Conservation (phyloP, 2,888 invertebrate genomes). For the Drosophila sordidapex region DNA sequence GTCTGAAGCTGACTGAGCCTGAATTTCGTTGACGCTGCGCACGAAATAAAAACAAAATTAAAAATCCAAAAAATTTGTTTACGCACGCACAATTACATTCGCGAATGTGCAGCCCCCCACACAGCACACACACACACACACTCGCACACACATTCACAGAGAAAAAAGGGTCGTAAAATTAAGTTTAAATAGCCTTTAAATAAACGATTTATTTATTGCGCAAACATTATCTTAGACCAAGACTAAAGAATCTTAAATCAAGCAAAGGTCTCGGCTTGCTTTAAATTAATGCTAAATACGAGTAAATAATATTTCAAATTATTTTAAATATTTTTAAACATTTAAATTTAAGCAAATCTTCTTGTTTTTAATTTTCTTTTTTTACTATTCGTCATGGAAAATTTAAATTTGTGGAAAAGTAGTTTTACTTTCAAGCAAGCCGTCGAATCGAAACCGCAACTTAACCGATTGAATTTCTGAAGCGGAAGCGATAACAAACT, state of each 20-base stretch:
- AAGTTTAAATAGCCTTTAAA: too few relatives aligned
- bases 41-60: constrained; percentile 37
- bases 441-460: too few relatives aligned
- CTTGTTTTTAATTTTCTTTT: not conserved
- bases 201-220: not conserved
- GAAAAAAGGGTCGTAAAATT: not conserved
- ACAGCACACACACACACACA: constrained; percentile 18
- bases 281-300: not conserved
- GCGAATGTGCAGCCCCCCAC: constrained; percentile 49
- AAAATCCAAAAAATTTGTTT: constrained; percentile 63
- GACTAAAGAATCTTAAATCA: not conserved
- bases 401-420: too few relatives aligned
- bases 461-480: too few relatives aligned
- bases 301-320: not conserved
- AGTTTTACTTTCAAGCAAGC: too few relatives aligned
- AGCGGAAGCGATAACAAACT: not conserved
- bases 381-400: too few relatives aligned
- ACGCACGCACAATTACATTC: constrained; percentile 79
- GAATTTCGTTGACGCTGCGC: constrained; percentile 61
- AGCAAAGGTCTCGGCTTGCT: rapidly evolving
- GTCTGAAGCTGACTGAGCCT: constrained; percentile 42
- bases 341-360: not conserved
- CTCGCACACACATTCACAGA: constrained; percentile 15
- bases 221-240: not conserved
- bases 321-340: not conserved